Evolutionary conservation across 2,113 vertebrate species (phyloP), one percentile per base, ranked within the genome.

Genomic region (Lasiurus borealis): DNA sequence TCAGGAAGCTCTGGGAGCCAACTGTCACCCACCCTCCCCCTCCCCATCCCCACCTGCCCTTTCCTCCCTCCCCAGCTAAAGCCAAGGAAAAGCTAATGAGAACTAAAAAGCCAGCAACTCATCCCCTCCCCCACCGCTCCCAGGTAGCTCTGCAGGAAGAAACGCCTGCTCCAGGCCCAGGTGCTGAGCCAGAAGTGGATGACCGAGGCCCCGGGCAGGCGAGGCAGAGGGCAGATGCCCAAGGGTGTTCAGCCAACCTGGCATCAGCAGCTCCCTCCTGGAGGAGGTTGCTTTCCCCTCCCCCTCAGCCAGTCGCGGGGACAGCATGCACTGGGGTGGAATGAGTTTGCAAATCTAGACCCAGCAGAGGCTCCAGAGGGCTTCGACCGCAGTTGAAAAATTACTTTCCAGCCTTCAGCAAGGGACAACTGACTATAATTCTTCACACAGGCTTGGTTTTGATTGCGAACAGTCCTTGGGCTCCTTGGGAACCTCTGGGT

Each of bases 1-100:
- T 64, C 36, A 16, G 93, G 59, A 95, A 68, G 62, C 46, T 48
- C 77, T n/a, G 48, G 44, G 71, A 96, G 66, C 40, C 95, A 96
- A 81, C 95, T 93, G 94, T 89, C 92, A n/a, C 72, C 68, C n/a
- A 3, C 54, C n/a, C 46, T 36, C 31, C 3, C 52, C 46, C 11
- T 29, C 29, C 66, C 15, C 31, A 21, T 1, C 36, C 48, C 31
- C 66, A 27, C 40, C 23, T 36, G n/a, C 36, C 68, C 44, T 40
- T 18, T 59, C 40, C 59, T 92, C 75, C 64, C 44, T 31, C 46
- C 50, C 54, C 3, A n/a, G 76, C 75, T 73, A 72, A 75, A 77
- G 59, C 82, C 64, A 82, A 57, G 48, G 75, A 54, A 68, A 50
- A 81, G 31, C 59, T 57, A 73, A 44, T 77, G 72, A 76, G 89